phyloP scores from a whole-genome alignment of 2,888 invertebrate species.

The Chrysolina americana region DNA sequence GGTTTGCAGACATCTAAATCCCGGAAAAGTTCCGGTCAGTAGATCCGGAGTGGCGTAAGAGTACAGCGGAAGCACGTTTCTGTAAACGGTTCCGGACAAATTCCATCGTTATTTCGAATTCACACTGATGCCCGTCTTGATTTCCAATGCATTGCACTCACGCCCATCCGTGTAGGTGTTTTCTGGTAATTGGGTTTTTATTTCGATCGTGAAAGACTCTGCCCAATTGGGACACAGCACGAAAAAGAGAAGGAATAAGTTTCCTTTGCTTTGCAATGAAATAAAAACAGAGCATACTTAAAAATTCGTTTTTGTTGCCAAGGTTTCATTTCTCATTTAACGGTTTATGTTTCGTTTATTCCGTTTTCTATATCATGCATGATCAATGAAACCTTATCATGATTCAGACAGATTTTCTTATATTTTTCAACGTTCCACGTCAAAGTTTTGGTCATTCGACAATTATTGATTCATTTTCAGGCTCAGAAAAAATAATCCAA shows the following conservation, averaged over 20 bases:
- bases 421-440: too few species aligned
- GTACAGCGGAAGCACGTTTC: conserved; percentile 48
- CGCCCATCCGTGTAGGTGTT: conserved; percentile 28
- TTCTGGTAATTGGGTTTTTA: conserved; percentile 41
- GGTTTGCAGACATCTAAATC: conserved; percentile 16
- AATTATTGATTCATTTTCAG: too few species aligned
- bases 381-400: too few species aligned
- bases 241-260: not conserved
- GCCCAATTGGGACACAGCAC: not conserved
- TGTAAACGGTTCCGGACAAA: conserved; percentile 56
- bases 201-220: conserved; percentile 11
- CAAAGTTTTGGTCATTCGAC: too few species aligned
- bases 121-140: conserved; percentile 38
- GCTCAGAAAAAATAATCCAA: too few species aligned
- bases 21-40: conserved; percentile 46
- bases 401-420: too few species aligned
- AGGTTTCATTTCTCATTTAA: too few species aligned
- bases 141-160: conserved; percentile 41
- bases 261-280: not conserved
- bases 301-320: too few species aligned
- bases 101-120: conserved; percentile 46
- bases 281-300: too few species aligned
- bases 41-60: conserved; percentile 44
- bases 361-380: too few species aligned
- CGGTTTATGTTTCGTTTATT: too few species aligned